A percentile compares a stretch with the other conserved stretches of the same genome.
These are phyloP conservation scores for Nudaria mundana DNA, from an alignment of 2,888 invertebrate genomes.

Conservation along the genomic window DNA sequence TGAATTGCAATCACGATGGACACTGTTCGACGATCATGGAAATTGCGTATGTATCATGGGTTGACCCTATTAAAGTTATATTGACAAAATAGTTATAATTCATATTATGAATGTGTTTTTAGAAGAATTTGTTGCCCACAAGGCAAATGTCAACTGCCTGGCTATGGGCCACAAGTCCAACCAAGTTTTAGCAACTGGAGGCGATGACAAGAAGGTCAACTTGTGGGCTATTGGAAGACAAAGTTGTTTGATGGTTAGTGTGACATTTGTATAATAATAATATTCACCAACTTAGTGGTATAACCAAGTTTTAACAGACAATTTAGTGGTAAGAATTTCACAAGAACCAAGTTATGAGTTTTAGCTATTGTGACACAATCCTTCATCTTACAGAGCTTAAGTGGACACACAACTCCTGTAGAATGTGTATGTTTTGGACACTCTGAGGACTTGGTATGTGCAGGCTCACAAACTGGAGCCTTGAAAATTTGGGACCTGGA, in stretches of 20 bases:
- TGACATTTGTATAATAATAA: background rate
- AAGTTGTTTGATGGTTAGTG: conserved; percentile 94
- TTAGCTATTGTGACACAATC: too few species aligned
- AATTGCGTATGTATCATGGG: conserved; percentile 85
- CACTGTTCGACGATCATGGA: conserved; percentile 88
- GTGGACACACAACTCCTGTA: conserved; percentile 96
- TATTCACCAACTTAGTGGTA: background rate
- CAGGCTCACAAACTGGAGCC: conserved; percentile 96
- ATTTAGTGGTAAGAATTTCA: too few species aligned
- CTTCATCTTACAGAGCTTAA: conserved; percentile 85
- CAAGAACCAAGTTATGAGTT: too few species aligned
- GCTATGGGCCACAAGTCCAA: conserved; percentile 95
- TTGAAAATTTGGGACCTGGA: conserved; percentile 98
- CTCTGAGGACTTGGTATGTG: conserved; percentile 96
- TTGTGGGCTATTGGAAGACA: conserved; percentile 98
- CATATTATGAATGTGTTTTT: conserved; percentile 43
- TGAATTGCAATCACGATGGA: conserved; percentile 59
- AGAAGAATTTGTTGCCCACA: conserved; percentile 95
- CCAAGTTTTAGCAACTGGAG: conserved; percentile 95
- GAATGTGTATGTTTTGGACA: conserved; percentile 97
- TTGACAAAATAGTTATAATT: background rate
- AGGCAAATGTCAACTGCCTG: conserved; percentile 92
- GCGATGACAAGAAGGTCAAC: conserved; percentile 98
- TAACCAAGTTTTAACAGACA: too few species aligned
- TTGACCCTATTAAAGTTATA: conserved; percentile 1